Percentiles rank a stretch among this genome's conserved stretches.
phyloP scores from a whole-genome alignment of 30 jellyfish, hydroid and myxozoan genomes.

The Turritopsis rubra region DNA sequence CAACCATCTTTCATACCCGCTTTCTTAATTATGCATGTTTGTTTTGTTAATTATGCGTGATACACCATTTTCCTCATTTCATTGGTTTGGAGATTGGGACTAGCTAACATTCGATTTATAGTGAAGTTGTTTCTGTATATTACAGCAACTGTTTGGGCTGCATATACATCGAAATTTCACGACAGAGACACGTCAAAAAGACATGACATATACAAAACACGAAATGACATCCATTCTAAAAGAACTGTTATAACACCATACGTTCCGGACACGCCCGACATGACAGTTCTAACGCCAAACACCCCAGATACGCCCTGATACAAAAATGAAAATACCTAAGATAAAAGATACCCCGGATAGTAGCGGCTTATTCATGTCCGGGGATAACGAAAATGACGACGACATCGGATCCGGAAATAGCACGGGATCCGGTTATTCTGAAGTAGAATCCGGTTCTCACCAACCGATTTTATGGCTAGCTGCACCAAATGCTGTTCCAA shows the following conservation, averaged over 20 bases:
- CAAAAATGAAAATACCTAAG: conserved; percentile 8
- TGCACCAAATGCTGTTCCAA: background rate
- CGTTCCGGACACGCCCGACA: conserved; percentile 11
- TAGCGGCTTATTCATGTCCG: conserved; percentile 2
- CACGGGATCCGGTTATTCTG: conserved; percentile 1
- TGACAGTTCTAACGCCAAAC: conserved; percentile 10
- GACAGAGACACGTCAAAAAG: background rate
- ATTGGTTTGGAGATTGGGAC: background rate
- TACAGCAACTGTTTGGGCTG: conserved; percentile 1
- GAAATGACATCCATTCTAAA: background rate
- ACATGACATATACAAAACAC: background rate
- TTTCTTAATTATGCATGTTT: background rate
- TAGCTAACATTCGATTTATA: background rate
- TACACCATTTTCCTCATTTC: background rate
- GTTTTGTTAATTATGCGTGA: background rate
- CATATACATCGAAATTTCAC: conserved; percentile 4
- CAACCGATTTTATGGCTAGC: background rate
- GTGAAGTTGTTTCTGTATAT: background rate
- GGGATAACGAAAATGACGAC: background rate
- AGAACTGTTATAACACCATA: conserved; percentile 4
- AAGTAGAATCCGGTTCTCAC: conserved; percentile 13
- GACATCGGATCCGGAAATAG: conserved; percentile 5
- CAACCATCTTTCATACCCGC: background rate
- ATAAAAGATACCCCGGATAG: background rate
- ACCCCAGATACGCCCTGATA: conserved; percentile 8